phyloP scores from a whole-genome alignment of 2,888 invertebrate genomes.

The Suillia variegata region DNA sequence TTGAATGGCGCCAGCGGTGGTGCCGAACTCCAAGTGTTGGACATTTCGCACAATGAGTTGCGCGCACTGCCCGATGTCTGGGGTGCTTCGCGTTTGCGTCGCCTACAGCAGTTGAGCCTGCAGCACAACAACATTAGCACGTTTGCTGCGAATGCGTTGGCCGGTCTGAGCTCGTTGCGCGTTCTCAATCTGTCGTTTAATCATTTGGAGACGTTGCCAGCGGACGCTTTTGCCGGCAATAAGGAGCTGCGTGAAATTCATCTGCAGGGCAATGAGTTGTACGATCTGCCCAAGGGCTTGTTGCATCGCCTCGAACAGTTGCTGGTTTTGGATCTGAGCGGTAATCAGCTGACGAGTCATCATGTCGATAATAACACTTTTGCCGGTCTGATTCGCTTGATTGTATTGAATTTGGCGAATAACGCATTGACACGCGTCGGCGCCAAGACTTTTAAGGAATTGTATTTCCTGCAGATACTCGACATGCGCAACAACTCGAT shows the following conservation, averaged over 20 bases:
- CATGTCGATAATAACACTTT: constrained; percentile 86
- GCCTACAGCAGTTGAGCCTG: constrained; percentile 78
- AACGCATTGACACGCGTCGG: constrained; percentile 85
- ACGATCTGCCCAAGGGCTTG: constrained; percentile 79
- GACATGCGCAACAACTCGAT: constrained; percentile 86
- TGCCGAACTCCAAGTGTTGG: constrained; percentile 75
- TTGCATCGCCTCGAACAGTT: constrained; percentile 85
- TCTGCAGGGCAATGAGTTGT: constrained; percentile 82
- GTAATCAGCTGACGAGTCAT: constrained; percentile 83
- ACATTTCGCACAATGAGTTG: constrained; percentile 82
- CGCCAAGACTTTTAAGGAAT: constrained; percentile 82
- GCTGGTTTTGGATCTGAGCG: constrained; percentile 81
- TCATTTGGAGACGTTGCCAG: constrained; percentile 78
- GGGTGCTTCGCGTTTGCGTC: constrained; percentile 75
- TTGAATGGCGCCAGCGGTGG: constrained; percentile 66
- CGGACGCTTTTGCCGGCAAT: constrained; percentile 79
- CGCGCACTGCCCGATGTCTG: constrained; percentile 74
- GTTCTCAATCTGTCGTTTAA: constrained; percentile 88
- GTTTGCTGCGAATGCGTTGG: constrained; percentile 78
- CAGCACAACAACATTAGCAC: constrained; percentile 84
- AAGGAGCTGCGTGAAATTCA: constrained; percentile 83
- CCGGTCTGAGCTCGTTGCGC: constrained; percentile 78
- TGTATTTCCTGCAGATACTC: constrained; percentile 84
- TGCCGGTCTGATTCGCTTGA: constrained; percentile 80
- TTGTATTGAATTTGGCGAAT: constrained; percentile 83